Evolutionary conservation across 1,140 invertebrate species (phyloP).

Genomic region (Phymastichus coffea): DNA sequence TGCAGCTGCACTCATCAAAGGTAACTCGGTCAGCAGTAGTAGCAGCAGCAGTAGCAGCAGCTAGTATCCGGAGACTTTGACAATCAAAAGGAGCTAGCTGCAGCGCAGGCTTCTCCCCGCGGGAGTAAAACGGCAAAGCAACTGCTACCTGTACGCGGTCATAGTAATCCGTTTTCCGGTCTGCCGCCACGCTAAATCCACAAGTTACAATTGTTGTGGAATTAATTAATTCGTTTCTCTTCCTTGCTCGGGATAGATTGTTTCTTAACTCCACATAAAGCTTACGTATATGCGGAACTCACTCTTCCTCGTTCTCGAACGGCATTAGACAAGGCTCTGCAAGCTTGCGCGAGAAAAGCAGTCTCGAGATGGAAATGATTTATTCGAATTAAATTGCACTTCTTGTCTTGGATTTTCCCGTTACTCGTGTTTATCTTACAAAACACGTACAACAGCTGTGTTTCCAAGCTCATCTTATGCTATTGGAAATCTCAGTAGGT

Average conservation of each 20-base stretch:
- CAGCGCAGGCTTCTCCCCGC: neutral
- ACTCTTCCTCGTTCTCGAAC: too few species aligned
- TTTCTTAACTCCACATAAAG: conserved; percentile 1
- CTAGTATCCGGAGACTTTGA: neutral
- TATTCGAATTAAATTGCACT: neutral
- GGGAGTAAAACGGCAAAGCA: neutral
- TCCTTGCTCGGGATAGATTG: neutral
- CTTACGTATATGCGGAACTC: too few species aligned
- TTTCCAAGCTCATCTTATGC: too few species aligned
- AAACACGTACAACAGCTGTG: too few species aligned
- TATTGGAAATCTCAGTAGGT: too few species aligned
- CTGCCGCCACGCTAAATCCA: neutral
- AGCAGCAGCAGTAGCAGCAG: too few species aligned
- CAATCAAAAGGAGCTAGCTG: neutral
- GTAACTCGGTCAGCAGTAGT: neutral
- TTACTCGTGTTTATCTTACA: too few species aligned
- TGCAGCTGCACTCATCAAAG: neutral
- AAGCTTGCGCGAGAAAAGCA: too few species aligned
- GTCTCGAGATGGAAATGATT: neutral
- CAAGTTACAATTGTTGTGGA: conserved; percentile 9
- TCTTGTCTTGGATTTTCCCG: neutral
- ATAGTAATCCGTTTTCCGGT: conserved; percentile 1
- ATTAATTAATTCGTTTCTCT: conserved; percentile 27
- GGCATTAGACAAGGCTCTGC: too few species aligned
- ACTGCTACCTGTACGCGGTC: neutral